Conservation (phyloP, 2,888 invertebrate species). For the Pherbina coryleti region DNA sequence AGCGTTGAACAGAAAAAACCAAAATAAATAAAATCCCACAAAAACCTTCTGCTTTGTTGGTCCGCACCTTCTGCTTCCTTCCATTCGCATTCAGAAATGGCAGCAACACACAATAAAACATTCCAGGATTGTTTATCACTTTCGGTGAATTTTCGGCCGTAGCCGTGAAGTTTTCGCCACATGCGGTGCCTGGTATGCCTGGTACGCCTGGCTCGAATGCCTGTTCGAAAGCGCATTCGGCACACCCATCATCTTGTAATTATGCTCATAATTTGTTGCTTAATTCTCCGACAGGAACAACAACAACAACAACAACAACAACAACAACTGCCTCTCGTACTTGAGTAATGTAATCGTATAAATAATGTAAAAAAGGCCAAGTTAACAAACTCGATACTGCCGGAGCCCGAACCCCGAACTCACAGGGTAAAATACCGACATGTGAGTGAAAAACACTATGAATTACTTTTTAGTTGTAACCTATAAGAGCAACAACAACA, state of each 20-base stretch:
- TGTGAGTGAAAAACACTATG: not conserved
- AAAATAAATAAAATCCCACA: not conserved
- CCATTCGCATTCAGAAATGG: constrained; percentile 37
- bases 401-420: not conserved
- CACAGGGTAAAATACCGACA: not conserved
- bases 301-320: constrained; percentile 15
- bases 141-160: not conserved
- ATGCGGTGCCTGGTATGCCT: not conserved
- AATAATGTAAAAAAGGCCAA: constrained; percentile 23
- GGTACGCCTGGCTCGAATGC: not conserved
- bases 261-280: constrained; percentile 47
- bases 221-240: constrained; percentile 11
- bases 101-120: constrained; percentile 31
- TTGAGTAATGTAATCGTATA: constrained; percentile 37
- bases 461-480: not conserved
- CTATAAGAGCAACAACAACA: constrained; percentile 25
- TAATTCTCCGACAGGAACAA: constrained; percentile 25
- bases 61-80: not conserved
- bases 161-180: constrained; percentile 9
- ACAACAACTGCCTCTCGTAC: constrained; percentile 1
- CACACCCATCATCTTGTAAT: constrained; percentile 33
- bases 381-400: not conserved
- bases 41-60: not conserved
- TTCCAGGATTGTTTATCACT: constrained; percentile 37
- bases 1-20: not conserved